Conservation (phyloP, 2,113 vertebrate species). For the Siphamia tubifer region DNA sequence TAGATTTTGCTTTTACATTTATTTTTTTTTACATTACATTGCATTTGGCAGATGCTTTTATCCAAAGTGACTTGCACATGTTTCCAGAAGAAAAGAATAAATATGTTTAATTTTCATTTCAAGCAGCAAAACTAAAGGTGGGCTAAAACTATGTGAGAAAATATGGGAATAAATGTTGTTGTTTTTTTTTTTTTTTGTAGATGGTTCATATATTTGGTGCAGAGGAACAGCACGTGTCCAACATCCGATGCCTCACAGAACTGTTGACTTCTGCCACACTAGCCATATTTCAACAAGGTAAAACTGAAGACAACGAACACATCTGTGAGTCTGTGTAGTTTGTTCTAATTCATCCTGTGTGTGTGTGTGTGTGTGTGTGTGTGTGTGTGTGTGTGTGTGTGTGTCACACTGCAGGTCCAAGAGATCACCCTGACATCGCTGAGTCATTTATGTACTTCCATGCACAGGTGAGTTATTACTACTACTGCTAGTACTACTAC, state of each 20-base stretch:
- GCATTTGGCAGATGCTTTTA: too few species aligned
- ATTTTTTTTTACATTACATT: too few species aligned
- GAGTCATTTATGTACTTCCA: constrained; percentile 99
- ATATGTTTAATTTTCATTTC: too few species aligned
- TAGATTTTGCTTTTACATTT: too few species aligned
- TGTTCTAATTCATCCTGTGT: constrained; percentile 40
- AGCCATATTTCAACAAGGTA: constrained; percentile 94
- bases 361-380: constrained; percentile 42
- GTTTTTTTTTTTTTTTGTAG: constrained; percentile 63
- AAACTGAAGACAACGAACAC: neutral
- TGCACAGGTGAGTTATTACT: constrained; percentile 95
- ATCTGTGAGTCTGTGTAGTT: neutral
- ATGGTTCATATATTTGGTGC: constrained; percentile 94
- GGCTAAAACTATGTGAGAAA: too few species aligned
- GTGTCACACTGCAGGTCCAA: constrained; percentile 84
- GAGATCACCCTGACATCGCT: constrained; percentile 98
- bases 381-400: constrained; percentile 59
- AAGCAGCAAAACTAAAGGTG: too few species aligned
- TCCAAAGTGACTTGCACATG: too few species aligned
- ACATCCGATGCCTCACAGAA: constrained; percentile 87
- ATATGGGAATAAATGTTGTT: neutral
- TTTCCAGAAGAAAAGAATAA: too few species aligned
- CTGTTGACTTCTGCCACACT: constrained; percentile 90
- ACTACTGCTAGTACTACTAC: too few species aligned
- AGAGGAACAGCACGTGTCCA: constrained; percentile 86